Evolutionary conservation across 2,113 vertebrate species (phyloP), one percentile per base, ranked within the genome.

Genomic region (Thamnophis sirtalis): DNA sequence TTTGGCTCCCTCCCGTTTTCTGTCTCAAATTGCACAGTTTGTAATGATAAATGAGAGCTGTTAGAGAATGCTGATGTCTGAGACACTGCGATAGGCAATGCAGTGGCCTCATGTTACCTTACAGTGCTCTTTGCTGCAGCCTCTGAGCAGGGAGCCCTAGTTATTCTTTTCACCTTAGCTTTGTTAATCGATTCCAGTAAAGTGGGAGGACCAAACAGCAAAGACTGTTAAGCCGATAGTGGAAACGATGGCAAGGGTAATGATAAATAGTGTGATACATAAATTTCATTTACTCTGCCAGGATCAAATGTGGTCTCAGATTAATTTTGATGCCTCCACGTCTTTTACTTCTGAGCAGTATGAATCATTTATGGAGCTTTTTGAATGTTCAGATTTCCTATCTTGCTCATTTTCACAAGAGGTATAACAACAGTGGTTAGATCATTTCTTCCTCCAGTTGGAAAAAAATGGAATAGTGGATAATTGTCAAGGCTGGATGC

Each of bases 301-400:
- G 92, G 91, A 95, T 94, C 49, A 93, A 95, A 73, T 90, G 28
- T 22, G 73, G 92, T 94, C 88, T 93, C 43, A 0, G 90, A 89
- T 95, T 87, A 89, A 93, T 84, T 54, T 87, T 89, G 90, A 96
- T 92, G 87, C 21, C 13, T 19, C 48, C 48, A 28, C 11, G 11
- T n/a, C 54, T 89, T 89, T 92, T 38, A 60, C 55, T 17, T 89
- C 80, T 43, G 88, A 92, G 48, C 43, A 38, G 56, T 89, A 92
- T 84, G 49, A 84, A 86, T 89, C 22, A 86, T 92, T 89, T 28
- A 89, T 53, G 38, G 91, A 63, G 55, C 88, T 63, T 55, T 92
- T 85, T 89, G 54, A 60, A 63, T 53, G 48, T 89, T 55, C 73
- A 89, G 89, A 92, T 89, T 89, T 55, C 55, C 73, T 49, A 63